Base-by-base conservation (phyloP, 1,140 invertebrate genomes). In the Glossosoma conforme region DNA sequence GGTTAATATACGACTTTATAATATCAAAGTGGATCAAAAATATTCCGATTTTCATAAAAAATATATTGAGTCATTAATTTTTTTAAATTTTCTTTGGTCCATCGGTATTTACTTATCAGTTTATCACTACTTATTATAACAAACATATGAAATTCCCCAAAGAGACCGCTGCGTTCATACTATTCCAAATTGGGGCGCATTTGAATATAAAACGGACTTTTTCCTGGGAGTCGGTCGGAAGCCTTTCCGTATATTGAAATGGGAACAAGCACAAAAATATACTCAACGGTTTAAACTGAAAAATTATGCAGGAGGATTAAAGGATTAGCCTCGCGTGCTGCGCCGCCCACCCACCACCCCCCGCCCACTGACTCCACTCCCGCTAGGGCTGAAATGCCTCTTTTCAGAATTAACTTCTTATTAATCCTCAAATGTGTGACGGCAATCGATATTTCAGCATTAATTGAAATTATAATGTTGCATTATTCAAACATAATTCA, bases 271-370 rank as follows among this genome's bases (percentile, higher is more conserved):
- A 45, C 14, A 35, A 35, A 45, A 38, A 17, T 17, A 5, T 17
- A n/a, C 15, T 19, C 10, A 28, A 20, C 15, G 30, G 18, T 14
- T 35, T 32, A 35, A 45, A 45, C 19, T 36, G 44, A 32, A 45
- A 33, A 45, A 45, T 45, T 21, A 45, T 45, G 14, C 44, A 45
- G 18, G 13, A 11, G 32, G 17, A 33, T 45, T 45, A 45, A 35
- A 14, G 44, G 44, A 45, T 45, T 45, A 45, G n/a, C 17, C 15
- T 44, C 14, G 22, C 22, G 42, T 18, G 18, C 44, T 11, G 17
- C 28, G 30, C 28, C 20, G 20, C 28, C 9, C 24, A 30, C 19
- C 4, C 4, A 3, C 19, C 36, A 38, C 36, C 2, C 3, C 19
- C 19, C 5, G 17, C 3, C 20, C 19, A 11, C 6, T 6, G 4